A percentile compares a stretch with the other conserved stretches of the same genome.
Conservation (phyloP, 2,888 invertebrate genomes). For the Xestia c-nigrum region DNA sequence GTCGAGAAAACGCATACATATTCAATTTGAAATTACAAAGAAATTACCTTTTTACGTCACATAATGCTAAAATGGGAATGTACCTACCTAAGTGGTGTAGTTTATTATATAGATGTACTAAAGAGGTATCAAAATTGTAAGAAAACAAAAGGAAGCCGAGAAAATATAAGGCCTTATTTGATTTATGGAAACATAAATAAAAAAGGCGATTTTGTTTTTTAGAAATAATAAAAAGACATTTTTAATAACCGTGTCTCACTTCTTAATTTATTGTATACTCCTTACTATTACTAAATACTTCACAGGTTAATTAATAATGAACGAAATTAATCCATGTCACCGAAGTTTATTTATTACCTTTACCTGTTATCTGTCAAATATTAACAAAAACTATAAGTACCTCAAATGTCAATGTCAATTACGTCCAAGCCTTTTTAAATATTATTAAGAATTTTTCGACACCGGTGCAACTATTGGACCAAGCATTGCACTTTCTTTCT, state of each 20-base stretch:
- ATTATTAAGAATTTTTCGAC: conserved; percentile 17
- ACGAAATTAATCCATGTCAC: neutral
- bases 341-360: neutral
- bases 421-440: neutral
- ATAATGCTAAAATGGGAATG: conserved; percentile 19
- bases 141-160: conserved; percentile 18
- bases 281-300: neutral
- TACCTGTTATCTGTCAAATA: conserved; percentile 6
- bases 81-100: conserved; percentile 54
- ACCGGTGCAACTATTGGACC: conserved; percentile 25
- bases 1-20: neutral
- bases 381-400: neutral
- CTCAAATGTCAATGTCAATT: conserved; percentile 14
- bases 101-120: conserved; percentile 4
- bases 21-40: neutral
- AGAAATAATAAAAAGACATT: neutral
- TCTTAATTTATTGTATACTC: conserved; percentile 3
- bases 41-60: neutral
- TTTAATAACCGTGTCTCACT: conserved; percentile 22
- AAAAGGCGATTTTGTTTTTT: conserved; percentile 58
- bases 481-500: conserved; percentile 42
- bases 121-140: neutral
- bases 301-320: neutral
- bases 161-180: conserved; percentile 58
- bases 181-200: conserved; percentile 71